phyloP scores from a whole-genome alignment of 1,140 invertebrate species.

The Sitophilus oryzae region DNA sequence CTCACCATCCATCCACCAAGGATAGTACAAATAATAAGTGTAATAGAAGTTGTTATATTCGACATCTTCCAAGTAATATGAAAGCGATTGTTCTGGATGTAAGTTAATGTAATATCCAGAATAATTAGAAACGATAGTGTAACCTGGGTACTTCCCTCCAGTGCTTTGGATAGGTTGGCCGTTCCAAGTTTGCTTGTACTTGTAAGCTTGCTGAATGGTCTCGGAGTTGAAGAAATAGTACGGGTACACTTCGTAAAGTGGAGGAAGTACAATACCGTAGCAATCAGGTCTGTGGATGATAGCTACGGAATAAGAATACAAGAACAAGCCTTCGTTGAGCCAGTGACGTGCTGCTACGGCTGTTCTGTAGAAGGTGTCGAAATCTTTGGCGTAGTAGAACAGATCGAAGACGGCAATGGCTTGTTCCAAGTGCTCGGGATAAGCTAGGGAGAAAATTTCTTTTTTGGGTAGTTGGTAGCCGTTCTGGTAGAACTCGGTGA shows the following conservation, averaged over 20 bases:
- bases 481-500: slow-evolving; percentile 49
- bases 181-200: slow-evolving; percentile 46
- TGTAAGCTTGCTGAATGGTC: slow-evolving; percentile 54
- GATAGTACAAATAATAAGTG: slow-evolving; percentile 57
- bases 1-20: slow-evolving; percentile 57
- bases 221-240: slow-evolving; percentile 56
- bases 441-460: slow-evolving; percentile 56
- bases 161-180: slow-evolving; percentile 20
- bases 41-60: slow-evolving; percentile 65
- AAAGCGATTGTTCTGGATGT: slow-evolving; percentile 50
- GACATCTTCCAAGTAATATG: slow-evolving; percentile 70
- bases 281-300: slow-evolving; percentile 57
- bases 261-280: slow-evolving; percentile 54
- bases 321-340: slow-evolving; percentile 59
- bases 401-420: slow-evolving; percentile 59
- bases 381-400: slow-evolving; percentile 63
- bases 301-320: slow-evolving; percentile 55
- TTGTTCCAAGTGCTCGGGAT: slow-evolving; percentile 57
- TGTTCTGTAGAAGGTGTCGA: slow-evolving; percentile 52
- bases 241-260: slow-evolving; percentile 63
- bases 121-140: slow-evolving; percentile 49
- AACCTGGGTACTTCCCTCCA: slow-evolving; percentile 40
- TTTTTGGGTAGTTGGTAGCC: slow-evolving; percentile 52
- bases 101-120: slow-evolving; percentile 44
- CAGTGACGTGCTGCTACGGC: slow-evolving; percentile 57